phyloP scores from a whole-genome alignment of 37 sponge, comb jelly and placozoan species.

The Diacarnus erythraeanus region DNA sequence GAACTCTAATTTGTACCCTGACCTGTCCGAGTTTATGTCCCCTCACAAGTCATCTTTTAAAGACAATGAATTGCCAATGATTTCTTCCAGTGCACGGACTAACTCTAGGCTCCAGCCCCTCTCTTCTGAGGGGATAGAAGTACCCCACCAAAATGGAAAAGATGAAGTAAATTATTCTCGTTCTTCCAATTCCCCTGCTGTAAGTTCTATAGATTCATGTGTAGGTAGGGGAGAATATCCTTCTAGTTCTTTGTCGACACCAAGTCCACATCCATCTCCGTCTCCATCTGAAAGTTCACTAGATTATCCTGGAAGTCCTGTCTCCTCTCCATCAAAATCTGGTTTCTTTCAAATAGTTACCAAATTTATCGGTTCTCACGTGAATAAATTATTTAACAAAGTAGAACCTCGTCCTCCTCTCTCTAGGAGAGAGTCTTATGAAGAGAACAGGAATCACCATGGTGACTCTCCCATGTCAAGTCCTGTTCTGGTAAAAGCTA shows the following conservation, averaged over 20 bases:
- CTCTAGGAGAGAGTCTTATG: background rate
- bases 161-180: too few relatives aligned
- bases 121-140: too few relatives aligned
- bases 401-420: background rate
- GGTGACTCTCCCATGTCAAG: background rate
- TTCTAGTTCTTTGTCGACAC: background rate
- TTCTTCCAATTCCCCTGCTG: background rate
- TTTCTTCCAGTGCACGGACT: background rate
- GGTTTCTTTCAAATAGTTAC: background rate
- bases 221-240: background rate
- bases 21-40: background rate
- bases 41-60: too few relatives aligned
- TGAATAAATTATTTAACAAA: background rate
- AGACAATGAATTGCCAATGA: background rate
- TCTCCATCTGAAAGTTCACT: background rate
- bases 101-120: too few relatives aligned
- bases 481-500: too few relatives aligned
- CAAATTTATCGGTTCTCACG: background rate
- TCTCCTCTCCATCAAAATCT: background rate
- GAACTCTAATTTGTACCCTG: background rate
- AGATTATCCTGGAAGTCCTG: background rate
- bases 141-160: too few relatives aligned
- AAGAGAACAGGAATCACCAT: background rate
- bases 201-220: background rate
- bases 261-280: background rate